A percentile compares a stretch with the other conserved stretches of the same genome.
Conservation (phyloP, 2,113 vertebrate genomes). For the Sturnus vulgaris region DNA sequence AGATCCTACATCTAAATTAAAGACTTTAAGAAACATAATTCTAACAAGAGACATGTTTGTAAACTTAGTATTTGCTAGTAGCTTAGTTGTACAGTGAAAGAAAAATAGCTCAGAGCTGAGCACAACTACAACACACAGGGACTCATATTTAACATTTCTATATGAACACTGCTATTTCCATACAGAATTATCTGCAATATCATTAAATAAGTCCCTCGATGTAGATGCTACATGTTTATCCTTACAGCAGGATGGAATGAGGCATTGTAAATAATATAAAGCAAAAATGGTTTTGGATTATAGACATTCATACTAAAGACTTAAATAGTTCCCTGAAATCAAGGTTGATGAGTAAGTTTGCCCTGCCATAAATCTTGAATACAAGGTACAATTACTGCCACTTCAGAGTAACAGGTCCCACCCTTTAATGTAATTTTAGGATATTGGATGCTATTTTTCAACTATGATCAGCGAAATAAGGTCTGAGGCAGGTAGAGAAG, state of each 20-base stretch:
- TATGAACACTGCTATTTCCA: background rate
- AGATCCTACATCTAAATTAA: background rate
- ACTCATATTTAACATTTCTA: background rate
- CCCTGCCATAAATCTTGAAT: background rate
- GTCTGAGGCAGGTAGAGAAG: background rate
- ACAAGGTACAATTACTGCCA: background rate
- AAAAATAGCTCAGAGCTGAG: background rate
- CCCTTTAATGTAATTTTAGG: background rate
- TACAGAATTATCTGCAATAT: background rate
- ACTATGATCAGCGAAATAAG: background rate
- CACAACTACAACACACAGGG: background rate
- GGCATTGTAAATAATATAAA: background rate
- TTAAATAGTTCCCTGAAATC: background rate
- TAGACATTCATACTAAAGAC: background rate
- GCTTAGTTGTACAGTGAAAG: background rate
- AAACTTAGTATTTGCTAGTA: background rate
- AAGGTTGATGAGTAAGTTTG: background rate
- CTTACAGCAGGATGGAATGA: background rate
- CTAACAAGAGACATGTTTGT: background rate
- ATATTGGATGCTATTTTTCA: background rate
- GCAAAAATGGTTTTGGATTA: background rate
- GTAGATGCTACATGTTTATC: background rate
- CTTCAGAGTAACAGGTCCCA: background rate
- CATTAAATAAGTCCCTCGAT: background rate
- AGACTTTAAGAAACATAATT: background rate